Base-by-base conservation (phyloP, 2,113 vertebrate species). In the Euleptes europaea region DNA sequence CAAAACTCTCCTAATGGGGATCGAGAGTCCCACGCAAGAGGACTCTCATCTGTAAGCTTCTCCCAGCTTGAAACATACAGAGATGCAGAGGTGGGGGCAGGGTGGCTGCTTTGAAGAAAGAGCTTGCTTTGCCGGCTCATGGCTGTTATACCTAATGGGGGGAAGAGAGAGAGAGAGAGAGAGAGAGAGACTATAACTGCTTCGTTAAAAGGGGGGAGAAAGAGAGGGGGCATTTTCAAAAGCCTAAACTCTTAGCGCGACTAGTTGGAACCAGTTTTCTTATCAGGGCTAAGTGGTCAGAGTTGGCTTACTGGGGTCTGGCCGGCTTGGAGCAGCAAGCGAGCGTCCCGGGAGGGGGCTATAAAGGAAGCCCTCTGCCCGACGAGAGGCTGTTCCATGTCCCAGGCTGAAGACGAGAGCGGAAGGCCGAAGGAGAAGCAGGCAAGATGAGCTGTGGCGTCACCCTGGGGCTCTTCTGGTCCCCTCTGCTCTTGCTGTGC, bases 251-350 rank as follows among this genome's bases (percentile, higher is more conserved):
- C 65, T n/a, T 35, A 11, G 73, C 40, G 3, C 42, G 76, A 80
- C 66, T 77, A 75, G 83, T 2, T 88, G 10, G 35, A 91, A 85
- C 81, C 87, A 82, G 88, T 67, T 88, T 31, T 26, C 78, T 88
- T 87, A 83, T 80, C 21, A 0, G 86, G 73, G 26, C 42, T 0
- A 19, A 4, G 5, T 38, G 84, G 80, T 67, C 69, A 75, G 78
- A 31, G 0, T 78, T 21, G 0, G 1, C 66, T 57, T 82, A 65
- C 78, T 66, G 75, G 88, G 66, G 79, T 57, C 85, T 78, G 91
- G 79, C 70, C 38, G 76, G 84, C 84, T 85, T 4, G 86, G 88
- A 80, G 85, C 86, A 89, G 91, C 79, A 65, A 38, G 82, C 4
- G 13, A 44, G 67, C 35, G 33, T 69, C 87, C 87, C 67, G 42